phyloP scores from a whole-genome alignment of 2,113 vertebrate species.

The Eptesicus fuscus region DNA sequence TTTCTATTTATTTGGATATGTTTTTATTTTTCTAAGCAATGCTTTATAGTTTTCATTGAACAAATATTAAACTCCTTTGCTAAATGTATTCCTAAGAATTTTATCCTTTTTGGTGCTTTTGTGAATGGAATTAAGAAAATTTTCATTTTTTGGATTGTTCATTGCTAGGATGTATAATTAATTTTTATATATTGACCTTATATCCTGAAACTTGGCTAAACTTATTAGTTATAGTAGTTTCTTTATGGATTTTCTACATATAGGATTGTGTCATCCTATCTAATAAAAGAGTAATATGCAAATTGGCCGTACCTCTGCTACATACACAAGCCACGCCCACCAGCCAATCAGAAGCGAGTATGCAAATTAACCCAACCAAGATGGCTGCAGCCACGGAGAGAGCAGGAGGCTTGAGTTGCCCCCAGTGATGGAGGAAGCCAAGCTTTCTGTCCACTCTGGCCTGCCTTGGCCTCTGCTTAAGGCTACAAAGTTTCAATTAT shows the following conservation, averaged over 20 bases:
- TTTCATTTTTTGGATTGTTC: neutral
- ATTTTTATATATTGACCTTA: neutral
- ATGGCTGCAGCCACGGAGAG: too few species aligned
- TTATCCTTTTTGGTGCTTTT: neutral
- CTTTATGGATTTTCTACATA: neutral
- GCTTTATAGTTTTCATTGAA: neutral
- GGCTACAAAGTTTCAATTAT: too few species aligned
- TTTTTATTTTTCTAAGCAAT: neutral
- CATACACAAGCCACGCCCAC: too few species aligned
- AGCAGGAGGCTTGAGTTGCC: too few species aligned
- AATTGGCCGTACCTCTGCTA: too few species aligned
- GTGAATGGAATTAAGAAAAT: neutral
- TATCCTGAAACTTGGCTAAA: neutral
- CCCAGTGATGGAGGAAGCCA: too few species aligned
- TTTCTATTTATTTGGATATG: neutral
- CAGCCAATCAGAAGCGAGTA: too few species aligned
- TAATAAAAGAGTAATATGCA: too few species aligned
- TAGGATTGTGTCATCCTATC: neutral
- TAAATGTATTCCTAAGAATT: neutral
- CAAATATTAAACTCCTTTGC: neutral
- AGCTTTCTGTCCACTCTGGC: too few species aligned
- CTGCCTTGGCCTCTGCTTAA: too few species aligned
- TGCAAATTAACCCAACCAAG: too few species aligned
- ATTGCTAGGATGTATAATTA: neutral
- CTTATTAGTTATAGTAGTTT: neutral